Percentiles rank a stretch among this genome's conserved stretches.
phyloP scores from a whole-genome alignment of 1,140 invertebrate species.

The Drosophila subpulchrella region DNA sequence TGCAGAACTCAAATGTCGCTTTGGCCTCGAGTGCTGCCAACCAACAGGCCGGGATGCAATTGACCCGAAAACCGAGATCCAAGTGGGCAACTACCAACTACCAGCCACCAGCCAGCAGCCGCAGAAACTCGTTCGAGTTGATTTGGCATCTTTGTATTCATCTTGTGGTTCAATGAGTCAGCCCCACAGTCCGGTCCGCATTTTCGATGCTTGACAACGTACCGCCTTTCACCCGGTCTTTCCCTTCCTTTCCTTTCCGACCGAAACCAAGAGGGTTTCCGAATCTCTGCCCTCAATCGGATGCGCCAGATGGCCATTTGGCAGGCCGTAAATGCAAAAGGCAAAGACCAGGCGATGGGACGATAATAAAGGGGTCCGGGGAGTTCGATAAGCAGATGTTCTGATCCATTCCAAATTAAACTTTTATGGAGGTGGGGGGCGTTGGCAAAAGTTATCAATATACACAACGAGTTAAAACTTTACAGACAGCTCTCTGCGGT shows the following conservation, averaged over 20 bases:
- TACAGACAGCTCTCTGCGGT: constrained; percentile 17
- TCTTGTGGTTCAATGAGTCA: constrained; percentile 57
- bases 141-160: constrained; percentile 55
- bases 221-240: constrained; percentile 25
- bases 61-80: constrained; percentile 68
- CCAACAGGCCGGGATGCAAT: constrained; percentile 56
- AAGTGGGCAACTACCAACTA: constrained; percentile 7
- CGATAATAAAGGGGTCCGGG: background rate
- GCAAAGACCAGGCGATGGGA: constrained; percentile 20
- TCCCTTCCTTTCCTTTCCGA: background rate
- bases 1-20: constrained; percentile 56
- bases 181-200: constrained; percentile 20
- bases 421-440: constrained; percentile 9
- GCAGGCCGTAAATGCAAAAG: constrained; percentile 33
- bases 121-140: constrained; percentile 57
- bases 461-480: constrained; percentile 32
- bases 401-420: constrained; percentile 22
- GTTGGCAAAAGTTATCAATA: constrained; percentile 27
- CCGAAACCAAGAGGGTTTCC: constrained; percentile 3
- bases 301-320: constrained; percentile 43
- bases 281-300: constrained; percentile 38
- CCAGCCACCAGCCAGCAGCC: constrained; percentile 9
- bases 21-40: constrained; percentile 54
- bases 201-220: constrained; percentile 42
- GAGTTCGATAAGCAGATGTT: constrained; percentile 30